A percentile compares a stretch with the other conserved stretches of the same genome.
Conservation (phyloP, 1,140 invertebrate species). For the Orius insidiosus region DNA sequence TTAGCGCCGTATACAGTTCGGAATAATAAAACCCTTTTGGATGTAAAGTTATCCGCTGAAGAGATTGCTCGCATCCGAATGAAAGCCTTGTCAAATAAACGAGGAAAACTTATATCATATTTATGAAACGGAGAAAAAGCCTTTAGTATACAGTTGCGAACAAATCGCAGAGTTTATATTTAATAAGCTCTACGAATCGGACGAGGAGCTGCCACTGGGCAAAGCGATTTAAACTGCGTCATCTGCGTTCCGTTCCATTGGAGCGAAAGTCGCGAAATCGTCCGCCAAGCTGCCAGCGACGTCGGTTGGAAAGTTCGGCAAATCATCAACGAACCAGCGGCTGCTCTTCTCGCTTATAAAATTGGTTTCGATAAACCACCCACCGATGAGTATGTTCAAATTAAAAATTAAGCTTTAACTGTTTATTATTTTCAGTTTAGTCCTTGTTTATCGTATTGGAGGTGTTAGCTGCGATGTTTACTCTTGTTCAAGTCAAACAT, state of each 20-base stretch:
- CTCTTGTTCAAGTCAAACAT: slow-evolving; percentile 37
- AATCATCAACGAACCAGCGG: slow-evolving; percentile 46
- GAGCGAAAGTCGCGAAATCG: slow-evolving; percentile 33
- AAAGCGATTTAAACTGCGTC: slow-evolving; percentile 31
- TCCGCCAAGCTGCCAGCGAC: slow-evolving; percentile 41
- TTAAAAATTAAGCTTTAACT: neutral
- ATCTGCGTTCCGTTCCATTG: slow-evolving; percentile 51
- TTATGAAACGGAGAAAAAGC: slow-evolving; percentile 34
- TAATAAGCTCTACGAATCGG: slow-evolving; percentile 44
- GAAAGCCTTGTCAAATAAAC: slow-evolving; percentile 8
- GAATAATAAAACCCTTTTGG: slow-evolving; percentile 46
- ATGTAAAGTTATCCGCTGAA: slow-evolving; percentile 31
- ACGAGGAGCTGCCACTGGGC: slow-evolving; percentile 40
- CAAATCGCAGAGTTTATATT: slow-evolving; percentile 43
- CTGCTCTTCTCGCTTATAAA: slow-evolving; percentile 42
- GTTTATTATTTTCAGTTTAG: slow-evolving; percentile 26
- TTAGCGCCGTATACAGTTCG: slow-evolving; percentile 41
- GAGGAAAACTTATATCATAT: neutral
- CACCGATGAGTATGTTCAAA: slow-evolving; percentile 13
- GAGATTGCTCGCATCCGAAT: slow-evolving; percentile 31
- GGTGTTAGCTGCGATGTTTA: slow-evolving; percentile 48
- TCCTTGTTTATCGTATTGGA: slow-evolving; percentile 47
- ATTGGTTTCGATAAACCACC: slow-evolving; percentile 31
- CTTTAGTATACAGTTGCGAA: slow-evolving; percentile 35
- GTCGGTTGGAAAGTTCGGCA: slow-evolving; percentile 54